A percentile compares a stretch with the other conserved stretches of the same genome.
These are phyloP conservation scores for Atrina japonica DNA, from an alignment of 2,888 invertebrate genomes.

Conservation along the genomic window DNA sequence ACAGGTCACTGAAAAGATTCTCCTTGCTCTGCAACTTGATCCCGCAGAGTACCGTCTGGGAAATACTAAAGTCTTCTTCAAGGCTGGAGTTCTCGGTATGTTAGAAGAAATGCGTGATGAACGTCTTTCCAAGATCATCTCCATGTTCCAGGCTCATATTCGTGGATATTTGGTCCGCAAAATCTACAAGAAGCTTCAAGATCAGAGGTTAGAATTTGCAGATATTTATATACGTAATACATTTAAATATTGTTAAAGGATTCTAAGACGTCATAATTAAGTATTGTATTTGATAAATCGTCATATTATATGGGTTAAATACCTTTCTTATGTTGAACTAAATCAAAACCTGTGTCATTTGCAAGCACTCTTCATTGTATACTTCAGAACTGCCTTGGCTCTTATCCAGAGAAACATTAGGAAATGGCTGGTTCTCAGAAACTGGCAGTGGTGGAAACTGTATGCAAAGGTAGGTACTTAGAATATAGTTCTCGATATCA, in stretches of 20 bases:
- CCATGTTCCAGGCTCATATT: constrained; percentile 94
- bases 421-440: constrained; percentile 98
- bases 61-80: constrained; percentile 99
- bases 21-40: constrained; percentile 87
- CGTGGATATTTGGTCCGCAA: constrained; percentile 88
- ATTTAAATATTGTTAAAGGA: neutral
- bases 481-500: too few species aligned
- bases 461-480: constrained; percentile 84
- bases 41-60: constrained; percentile 98
- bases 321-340: too few species aligned
- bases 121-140: constrained; percentile 96
- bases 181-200: constrained; percentile 98
- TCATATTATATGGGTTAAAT: too few species aligned
- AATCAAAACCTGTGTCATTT: too few species aligned
- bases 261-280: neutral
- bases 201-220: constrained; percentile 89
- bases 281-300: neutral
- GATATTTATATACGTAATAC: neutral
- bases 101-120: constrained; percentile 99
- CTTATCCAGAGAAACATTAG: constrained; percentile 99
- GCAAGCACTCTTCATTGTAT: too few species aligned
- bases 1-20: constrained; percentile 86
- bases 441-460: constrained; percentile 99
- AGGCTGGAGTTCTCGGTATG: constrained; percentile 99
- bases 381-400: constrained; percentile 91